phyloP scores from a whole-genome alignment of 2,113 vertebrate genomes.

The Nycticryphes semicollaris region DNA sequence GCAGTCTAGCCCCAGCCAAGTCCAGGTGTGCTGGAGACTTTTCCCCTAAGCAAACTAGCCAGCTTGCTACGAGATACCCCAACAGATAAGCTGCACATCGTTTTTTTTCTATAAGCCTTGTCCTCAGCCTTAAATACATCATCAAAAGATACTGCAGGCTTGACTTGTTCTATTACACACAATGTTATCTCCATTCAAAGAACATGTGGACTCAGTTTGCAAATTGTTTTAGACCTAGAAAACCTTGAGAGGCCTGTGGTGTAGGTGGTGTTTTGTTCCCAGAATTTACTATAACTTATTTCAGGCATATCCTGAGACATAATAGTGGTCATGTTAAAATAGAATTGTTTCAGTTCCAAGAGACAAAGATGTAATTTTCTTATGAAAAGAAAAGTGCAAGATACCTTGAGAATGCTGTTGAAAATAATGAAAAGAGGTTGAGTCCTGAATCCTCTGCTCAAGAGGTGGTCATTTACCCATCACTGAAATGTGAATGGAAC shows the following conservation, averaged over 20 bases:
- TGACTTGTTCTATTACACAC: not conserved
- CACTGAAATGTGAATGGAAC: not conserved
- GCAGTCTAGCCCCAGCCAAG: not conserved
- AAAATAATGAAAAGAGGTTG: not conserved
- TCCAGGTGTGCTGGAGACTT: not conserved
- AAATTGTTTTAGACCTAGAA: constrained; percentile 11
- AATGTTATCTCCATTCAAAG: not conserved
- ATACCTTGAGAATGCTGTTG: not conserved
- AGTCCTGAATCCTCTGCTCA: not conserved
- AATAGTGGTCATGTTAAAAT: not conserved
- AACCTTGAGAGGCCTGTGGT: not conserved
- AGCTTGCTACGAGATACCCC: not conserved
- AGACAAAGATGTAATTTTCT: not conserved
- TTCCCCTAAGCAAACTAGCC: not conserved
- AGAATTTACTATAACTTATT: constrained; percentile 16
- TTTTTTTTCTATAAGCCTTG: not conserved
- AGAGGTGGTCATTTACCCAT: not conserved
- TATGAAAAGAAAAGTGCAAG: not conserved
- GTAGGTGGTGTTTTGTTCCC: not conserved
- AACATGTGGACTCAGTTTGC: not conserved
- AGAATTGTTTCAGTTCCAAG: not conserved
- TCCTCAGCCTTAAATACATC: not conserved
- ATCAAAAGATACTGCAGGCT: not conserved
- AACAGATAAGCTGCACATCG: not conserved
- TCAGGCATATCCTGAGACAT: not conserved